These are phyloP conservation scores for Oncorhynchus clarkii DNA, from an alignment of 2,113 vertebrate genomes.

Conservation along the genomic window DNA sequence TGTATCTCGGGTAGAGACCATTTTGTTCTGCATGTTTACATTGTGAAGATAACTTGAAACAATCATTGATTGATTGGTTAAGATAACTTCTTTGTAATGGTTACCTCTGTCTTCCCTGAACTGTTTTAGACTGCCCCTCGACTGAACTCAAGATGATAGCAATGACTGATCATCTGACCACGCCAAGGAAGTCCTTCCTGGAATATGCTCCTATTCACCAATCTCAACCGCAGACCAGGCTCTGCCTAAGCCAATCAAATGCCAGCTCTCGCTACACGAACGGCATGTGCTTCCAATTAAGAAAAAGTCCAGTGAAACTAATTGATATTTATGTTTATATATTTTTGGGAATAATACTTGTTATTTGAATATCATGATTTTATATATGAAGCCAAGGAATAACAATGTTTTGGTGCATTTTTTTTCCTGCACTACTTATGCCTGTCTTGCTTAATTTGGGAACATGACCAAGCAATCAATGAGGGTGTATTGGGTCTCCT, in stretches of 20 bases:
- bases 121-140: constrained; percentile 87
- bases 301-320: constrained; percentile 64
- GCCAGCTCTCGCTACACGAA: constrained; percentile 57
- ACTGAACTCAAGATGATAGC: constrained; percentile 95
- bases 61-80: no score
- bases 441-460: constrained; percentile 57
- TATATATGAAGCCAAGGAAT: constrained; percentile 70
- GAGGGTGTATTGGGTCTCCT: constrained; percentile 29
- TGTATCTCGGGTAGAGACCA: no score
- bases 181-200: constrained; percentile 29
- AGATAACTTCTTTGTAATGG: no score
- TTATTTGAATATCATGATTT: constrained; percentile 72
- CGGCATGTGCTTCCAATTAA: constrained; percentile 79
- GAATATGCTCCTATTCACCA: constrained; percentile 44
- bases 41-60: no score
- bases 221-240: constrained; percentile 54
- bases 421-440: constrained; percentile 37
- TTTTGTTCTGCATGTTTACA: no score
- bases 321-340: constrained; percentile 78
- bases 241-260: constrained; percentile 63
- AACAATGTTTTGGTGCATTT: constrained; percentile 64
- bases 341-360: constrained; percentile 72
- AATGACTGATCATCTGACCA: constrained; percentile 9
- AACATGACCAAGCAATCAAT: constrained; percentile 51
- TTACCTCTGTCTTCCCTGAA: not conserved